Evolutionary conservation across 1,140 invertebrate species (phyloP), one percentile per base, ranked within the genome.

Genomic region (Anastatus disparis): DNA sequence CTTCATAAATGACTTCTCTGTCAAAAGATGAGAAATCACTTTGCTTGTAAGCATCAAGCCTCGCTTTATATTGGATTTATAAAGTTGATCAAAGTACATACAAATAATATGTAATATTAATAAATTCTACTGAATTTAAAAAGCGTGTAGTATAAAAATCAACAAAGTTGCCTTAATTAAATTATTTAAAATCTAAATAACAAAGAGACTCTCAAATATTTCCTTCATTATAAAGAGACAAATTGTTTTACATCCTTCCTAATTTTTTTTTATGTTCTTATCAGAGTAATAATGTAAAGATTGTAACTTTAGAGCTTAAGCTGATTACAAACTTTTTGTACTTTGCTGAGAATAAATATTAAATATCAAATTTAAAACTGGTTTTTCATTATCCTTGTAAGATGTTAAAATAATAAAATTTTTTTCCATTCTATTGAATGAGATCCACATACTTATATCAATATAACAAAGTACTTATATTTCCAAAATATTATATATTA

Each of bases 81-180:
- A 17, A 52, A 53, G 15, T 35, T 40, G 9, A 24, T 13, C 2
- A 70, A 53, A 50, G 62, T 59, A 63, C 20, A 52, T 72, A 62
- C 73, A 79, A 75, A 67, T 73, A 76, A 77, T 78, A 69, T 70
- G 65, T 76, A 70, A 75, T 59, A 70, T 48, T 58, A 67, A 67
- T 62, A 70, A 63, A 62, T 55, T 63, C 31, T 44, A 48, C 27
- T 22, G 20, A 56, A 59, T 68, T 46, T 15, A 58, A 68, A 53
- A 70, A 59, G 73, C 74, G 72, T 72, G 72, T 76, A 72, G 73
- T 72, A 62, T 59, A 58, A 73, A 74, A 73, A 77, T 70, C 56
- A 74, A 81, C 73, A 75, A 64, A 77, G 79, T 81, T 82, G 80
- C 80, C 80, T 82, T 82, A 79, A 79, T 74, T 80, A 79, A 81